phyloP scores from a whole-genome alignment of 2,113 vertebrate species.

The Psophia crepitans region DNA sequence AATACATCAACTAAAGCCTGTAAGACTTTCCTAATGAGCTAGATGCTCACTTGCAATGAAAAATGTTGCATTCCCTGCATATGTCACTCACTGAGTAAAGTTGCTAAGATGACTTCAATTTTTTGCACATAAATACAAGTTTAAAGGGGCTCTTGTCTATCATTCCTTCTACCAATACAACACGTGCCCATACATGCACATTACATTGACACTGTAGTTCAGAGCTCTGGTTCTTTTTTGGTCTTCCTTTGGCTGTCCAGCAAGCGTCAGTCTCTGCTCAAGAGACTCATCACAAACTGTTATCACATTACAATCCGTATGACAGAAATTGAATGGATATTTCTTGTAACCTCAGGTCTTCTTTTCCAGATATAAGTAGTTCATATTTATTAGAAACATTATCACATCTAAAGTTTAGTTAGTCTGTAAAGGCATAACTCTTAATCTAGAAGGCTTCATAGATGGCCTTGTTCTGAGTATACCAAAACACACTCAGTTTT shows the following conservation, averaged over 20 bases:
- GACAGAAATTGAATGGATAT: not conserved
- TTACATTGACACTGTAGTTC: not conserved
- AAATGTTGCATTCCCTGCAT: not conserved
- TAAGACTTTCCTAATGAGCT: not conserved
- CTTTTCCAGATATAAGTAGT: not conserved
- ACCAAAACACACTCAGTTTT: not conserved
- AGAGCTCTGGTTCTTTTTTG: not conserved
- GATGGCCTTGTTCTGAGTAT: not conserved
- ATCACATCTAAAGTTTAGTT: not conserved
- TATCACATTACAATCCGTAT: not conserved
- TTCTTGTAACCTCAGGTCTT: not conserved
- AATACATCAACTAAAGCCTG: not conserved
- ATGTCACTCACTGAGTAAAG: not conserved
- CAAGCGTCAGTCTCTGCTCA: not conserved
- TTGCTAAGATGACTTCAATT: not conserved
- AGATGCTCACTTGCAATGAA: not conserved
- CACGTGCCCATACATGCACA: not conserved
- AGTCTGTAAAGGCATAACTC: not conserved
- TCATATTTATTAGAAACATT: not conserved
- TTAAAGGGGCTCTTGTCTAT: not conserved
- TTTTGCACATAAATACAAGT: not conserved
- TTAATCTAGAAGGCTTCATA: not conserved
- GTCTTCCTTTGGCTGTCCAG: not conserved
- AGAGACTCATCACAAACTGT: not conserved
- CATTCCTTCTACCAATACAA: not conserved